Evolutionary conservation across 1,140 invertebrate genomes (phyloP).

Genomic region (Mercenaria mercenaria): DNA sequence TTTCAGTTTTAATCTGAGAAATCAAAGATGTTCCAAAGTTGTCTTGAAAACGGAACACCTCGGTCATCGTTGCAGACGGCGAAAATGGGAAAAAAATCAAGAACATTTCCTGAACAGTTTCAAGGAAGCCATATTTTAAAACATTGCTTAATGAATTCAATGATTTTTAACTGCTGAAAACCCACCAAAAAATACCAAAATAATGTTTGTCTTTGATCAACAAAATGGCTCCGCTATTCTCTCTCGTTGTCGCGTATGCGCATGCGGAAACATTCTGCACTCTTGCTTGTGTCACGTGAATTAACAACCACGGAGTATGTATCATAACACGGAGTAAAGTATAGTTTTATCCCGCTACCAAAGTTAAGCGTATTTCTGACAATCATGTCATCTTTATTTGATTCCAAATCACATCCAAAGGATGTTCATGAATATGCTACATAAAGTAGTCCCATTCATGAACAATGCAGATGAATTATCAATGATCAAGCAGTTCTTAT

Average conservation of each 20-base stretch:
- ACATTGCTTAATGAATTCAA: background rate
- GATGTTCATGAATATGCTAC: too few species aligned
- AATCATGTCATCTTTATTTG: too few species aligned
- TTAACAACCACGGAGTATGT: background rate
- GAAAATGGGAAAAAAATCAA: background rate
- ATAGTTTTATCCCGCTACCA: too few species aligned
- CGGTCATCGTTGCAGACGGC: constrained; percentile 46
- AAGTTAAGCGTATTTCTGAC: too few species aligned
- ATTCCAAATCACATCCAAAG: too few species aligned
- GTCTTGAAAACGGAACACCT: constrained; percentile 57
- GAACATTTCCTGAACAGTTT: background rate
- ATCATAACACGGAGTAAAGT: background rate
- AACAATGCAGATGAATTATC: too few species aligned
- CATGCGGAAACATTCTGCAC: constrained; percentile 20
- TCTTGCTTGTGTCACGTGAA: constrained; percentile 6
- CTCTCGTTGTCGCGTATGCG: background rate
- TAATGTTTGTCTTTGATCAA: background rate
- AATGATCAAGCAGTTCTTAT: too few species aligned
- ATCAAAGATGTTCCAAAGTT: constrained; percentile 64
- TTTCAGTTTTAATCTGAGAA: constrained; percentile 39
- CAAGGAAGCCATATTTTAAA: background rate
- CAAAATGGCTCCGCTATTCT: constrained; percentile 9
- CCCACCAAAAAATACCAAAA: background rate
- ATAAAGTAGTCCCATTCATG: too few species aligned
- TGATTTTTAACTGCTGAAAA: background rate